These are phyloP conservation scores for Struthidea cinerea DNA, from an alignment of 2,113 vertebrate species.

Conservation along the genomic window DNA sequence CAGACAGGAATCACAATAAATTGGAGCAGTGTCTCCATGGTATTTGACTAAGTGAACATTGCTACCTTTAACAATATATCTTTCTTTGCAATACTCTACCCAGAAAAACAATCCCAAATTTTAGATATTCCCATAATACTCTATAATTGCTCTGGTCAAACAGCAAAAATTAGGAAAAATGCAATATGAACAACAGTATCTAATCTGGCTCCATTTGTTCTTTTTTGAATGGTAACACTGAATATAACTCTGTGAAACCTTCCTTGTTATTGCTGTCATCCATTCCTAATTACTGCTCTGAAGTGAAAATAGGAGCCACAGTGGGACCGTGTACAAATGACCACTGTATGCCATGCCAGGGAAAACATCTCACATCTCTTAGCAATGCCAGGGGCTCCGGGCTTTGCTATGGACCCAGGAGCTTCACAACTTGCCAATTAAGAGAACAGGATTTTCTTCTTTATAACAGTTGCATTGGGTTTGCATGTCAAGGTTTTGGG, in stretches of 20 bases:
- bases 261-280: neutral
- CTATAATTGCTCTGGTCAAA: neutral
- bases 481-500: neutral
- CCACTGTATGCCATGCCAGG: neutral
- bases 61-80: neutral
- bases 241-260: neutral
- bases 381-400: neutral
- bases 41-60: neutral
- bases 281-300: neutral
- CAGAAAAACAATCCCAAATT: neutral
- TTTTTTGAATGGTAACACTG: neutral
- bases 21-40: neutral
- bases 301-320: neutral
- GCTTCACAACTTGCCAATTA: neutral
- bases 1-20: neutral
- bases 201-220: neutral
- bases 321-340: neutral
- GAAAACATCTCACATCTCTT: neutral
- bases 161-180: neutral
- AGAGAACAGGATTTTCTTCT: neutral
- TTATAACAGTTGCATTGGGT: neutral
- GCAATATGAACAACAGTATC: neutral
- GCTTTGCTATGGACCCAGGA: neutral
- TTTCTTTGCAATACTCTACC: neutral
- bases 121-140: neutral